phyloP scores from a whole-genome alignment of 2,888 invertebrate species.

The Oxytorus armatus region DNA sequence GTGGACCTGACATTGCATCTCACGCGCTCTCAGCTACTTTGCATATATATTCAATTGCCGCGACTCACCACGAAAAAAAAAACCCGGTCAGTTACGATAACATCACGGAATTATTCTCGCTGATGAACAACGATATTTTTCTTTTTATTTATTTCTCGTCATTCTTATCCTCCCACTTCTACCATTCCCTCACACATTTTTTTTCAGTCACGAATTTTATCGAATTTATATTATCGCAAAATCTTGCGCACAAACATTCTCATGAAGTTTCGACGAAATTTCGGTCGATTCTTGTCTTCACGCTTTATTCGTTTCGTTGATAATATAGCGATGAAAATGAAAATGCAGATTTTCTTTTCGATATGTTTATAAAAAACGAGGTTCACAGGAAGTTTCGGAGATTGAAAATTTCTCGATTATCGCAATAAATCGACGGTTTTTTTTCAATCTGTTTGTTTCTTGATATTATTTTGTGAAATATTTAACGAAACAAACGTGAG shows the following conservation, averaged over 20 bases:
- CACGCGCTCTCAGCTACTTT: slow-evolving; percentile 41
- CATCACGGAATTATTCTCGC: slow-evolving; percentile 52
- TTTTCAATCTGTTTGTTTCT: too few relatives aligned
- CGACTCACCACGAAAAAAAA: too few relatives aligned
- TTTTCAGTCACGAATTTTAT: background rate
- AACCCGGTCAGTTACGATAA: slow-evolving; percentile 51
- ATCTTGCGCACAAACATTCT: slow-evolving; percentile 5
- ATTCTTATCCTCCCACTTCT: background rate
- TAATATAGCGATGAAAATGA: background rate
- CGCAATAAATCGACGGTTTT: too few relatives aligned
- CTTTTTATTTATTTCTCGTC: background rate
- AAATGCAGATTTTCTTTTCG: too few relatives aligned
- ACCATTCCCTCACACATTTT: background rate
- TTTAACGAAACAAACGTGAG: too few relatives aligned
- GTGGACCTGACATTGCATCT: slow-evolving; percentile 59
- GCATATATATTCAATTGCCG: slow-evolving; percentile 56
- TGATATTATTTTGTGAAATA: too few relatives aligned
- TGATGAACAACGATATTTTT: slow-evolving; percentile 41
- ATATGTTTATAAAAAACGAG: too few relatives aligned
- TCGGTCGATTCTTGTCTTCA: too few relatives aligned
- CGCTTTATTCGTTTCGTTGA: too few relatives aligned
- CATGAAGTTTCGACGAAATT: background rate
- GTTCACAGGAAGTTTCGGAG: too few relatives aligned
- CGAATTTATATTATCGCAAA: background rate
- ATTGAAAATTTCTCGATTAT: too few relatives aligned